Percentiles rank a stretch among this genome's conserved stretches.
Evolutionary conservation across 2,113 vertebrate species (phyloP).

Genomic region (Rousettus leschenaultii): DNA sequence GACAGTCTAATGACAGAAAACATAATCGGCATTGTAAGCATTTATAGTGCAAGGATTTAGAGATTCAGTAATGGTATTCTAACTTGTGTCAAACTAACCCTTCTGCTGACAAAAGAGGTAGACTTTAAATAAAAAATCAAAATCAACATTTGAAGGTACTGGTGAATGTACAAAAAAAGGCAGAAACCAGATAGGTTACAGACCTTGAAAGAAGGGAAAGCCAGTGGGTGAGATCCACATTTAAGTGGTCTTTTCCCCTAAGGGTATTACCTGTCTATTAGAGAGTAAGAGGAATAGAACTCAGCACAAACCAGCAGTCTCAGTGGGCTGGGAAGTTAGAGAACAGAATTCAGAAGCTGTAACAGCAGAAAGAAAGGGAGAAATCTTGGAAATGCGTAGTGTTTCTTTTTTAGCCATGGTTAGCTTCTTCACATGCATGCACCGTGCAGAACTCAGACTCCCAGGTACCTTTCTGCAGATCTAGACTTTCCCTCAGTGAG

Average conservation of each 20-base stretch:
- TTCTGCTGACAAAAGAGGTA: background rate
- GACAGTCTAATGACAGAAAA: background rate
- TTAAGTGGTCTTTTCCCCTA: rapidly evolving
- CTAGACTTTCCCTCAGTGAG: background rate
- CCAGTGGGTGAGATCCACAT: background rate
- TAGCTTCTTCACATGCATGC: background rate
- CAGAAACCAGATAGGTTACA: background rate
- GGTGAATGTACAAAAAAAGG: background rate
- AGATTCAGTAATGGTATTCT: background rate
- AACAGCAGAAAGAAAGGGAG: background rate
- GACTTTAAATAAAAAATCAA: background rate
- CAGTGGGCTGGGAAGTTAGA: background rate
- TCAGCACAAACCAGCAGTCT: background rate
- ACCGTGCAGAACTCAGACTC: background rate
- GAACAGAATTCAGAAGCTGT: no score
- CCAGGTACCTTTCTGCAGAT: no score
- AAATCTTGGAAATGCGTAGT: background rate
- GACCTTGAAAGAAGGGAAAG: background rate
- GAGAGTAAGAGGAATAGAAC: background rate
- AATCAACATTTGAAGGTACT: background rate
- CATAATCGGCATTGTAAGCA: background rate
- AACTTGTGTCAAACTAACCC: background rate
- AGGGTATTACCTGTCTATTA: no score
- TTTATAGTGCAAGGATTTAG: background rate
- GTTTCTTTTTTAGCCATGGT: background rate